Conservation (phyloP, 2,888 invertebrate genomes). For the Falcaria lacertinaria region DNA sequence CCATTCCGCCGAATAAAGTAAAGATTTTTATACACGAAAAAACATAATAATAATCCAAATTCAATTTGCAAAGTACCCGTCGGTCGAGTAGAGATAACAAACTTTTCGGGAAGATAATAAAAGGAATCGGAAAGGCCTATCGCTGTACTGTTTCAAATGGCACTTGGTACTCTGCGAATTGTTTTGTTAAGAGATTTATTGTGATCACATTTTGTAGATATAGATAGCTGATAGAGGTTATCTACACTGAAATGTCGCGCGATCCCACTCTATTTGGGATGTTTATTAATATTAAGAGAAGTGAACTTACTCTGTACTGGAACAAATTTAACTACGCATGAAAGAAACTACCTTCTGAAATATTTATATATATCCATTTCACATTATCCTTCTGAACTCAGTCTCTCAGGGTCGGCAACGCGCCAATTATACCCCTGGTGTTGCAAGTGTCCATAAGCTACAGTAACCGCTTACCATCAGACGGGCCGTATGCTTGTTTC, state of each 20-base stretch:
- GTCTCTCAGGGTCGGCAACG: background rate
- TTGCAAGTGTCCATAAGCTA: background rate
- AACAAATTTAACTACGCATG: too few relatives aligned
- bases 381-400: too few relatives aligned
- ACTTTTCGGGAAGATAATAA: slow-evolving; percentile 11
- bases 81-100: slow-evolving; percentile 15
- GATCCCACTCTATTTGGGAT: background rate
- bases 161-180: slow-evolving; percentile 2
- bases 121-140: slow-evolving; percentile 4
- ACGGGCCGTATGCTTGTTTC: background rate
- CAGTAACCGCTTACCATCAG: background rate
- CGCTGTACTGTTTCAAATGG: slow-evolving; percentile 4
- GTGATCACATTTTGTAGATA: slow-evolving; percentile 4
- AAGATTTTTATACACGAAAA: slow-evolving; percentile 21
- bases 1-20: slow-evolving; percentile 18
- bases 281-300: too few relatives aligned
- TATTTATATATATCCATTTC: too few relatives aligned
- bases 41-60: slow-evolving; percentile 26
- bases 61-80: slow-evolving; percentile 19
- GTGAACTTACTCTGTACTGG: too few relatives aligned
- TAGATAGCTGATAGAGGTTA: too few relatives aligned
- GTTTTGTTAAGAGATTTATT: slow-evolving; percentile 8
- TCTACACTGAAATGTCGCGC: background rate
- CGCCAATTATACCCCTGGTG: background rate
- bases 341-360: too few relatives aligned